Conservation (phyloP, 1,140 invertebrate species). For the Proctacanthus coquilletti region DNA sequence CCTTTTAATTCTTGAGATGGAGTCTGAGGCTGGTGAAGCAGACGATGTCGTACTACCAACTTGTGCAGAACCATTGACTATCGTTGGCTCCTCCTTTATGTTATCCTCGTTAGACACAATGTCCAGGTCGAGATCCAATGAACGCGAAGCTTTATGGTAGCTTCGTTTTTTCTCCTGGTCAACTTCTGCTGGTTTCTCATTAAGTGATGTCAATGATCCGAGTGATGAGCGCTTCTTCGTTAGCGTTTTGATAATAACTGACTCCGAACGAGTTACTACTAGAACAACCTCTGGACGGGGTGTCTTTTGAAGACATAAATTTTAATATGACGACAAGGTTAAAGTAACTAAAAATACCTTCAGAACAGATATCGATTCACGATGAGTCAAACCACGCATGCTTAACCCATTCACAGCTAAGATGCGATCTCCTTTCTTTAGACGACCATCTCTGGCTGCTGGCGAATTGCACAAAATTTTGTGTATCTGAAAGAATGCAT, state of each 20-base stretch:
- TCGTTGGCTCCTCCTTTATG: not conserved
- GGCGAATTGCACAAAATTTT: constrained; percentile 70
- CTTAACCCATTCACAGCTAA: constrained; percentile 76
- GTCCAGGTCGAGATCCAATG: constrained; percentile 25
- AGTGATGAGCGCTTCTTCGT: constrained; percentile 28
- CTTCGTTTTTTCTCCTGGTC: constrained; percentile 24
- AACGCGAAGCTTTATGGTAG: constrained; percentile 27
- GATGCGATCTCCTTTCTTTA: constrained; percentile 76
- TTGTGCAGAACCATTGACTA: too few species aligned
- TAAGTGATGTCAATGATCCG: constrained; percentile 25
- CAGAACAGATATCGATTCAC: constrained; percentile 67
- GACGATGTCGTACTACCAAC: too few species aligned
- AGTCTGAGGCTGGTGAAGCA: too few species aligned
- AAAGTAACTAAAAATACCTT: constrained; percentile 40
- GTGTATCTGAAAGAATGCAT: constrained; percentile 49
- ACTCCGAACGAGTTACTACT: constrained; percentile 37
- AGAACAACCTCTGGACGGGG: constrained; percentile 50
- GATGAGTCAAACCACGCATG: constrained; percentile 65
- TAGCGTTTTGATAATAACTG: constrained; percentile 21
- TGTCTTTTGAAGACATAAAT: constrained; percentile 29
- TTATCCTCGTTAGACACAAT: constrained; percentile 20
- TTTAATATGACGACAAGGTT: constrained; percentile 3
- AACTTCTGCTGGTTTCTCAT: constrained; percentile 23
- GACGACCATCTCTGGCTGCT: constrained; percentile 66
- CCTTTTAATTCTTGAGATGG: constrained; percentile 13